These are phyloP conservation scores for Dicycla oo DNA, from an alignment of 2,888 invertebrate species.

Conservation along the genomic window DNA sequence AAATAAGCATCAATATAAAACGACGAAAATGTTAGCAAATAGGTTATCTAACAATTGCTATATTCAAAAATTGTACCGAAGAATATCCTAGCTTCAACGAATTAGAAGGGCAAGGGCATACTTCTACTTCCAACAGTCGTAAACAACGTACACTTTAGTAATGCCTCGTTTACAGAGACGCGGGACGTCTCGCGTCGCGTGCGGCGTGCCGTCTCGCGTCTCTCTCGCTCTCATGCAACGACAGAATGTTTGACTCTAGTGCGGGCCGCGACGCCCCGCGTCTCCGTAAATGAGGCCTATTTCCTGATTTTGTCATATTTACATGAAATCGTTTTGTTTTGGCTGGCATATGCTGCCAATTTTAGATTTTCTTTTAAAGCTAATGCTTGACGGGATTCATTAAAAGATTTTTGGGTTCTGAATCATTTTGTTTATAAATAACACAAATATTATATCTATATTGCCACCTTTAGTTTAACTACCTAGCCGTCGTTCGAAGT, in stretches of 20 bases:
- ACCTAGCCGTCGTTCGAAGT: not conserved
- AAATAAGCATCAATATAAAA: not conserved
- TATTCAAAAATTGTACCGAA: not conserved
- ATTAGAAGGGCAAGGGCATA: not conserved
- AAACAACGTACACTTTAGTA: not conserved
- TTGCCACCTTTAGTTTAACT: not conserved
- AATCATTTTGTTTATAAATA: constrained; percentile 12
- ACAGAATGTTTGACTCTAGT: no score
- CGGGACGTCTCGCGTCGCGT: no score
- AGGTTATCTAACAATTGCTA: not conserved
- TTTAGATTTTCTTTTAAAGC: not conserved
- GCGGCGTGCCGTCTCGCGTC: no score
- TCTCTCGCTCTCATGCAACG: no score
- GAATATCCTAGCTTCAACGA: not conserved
- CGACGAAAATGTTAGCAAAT: not conserved
- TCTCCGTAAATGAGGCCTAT: no score
- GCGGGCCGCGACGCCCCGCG: no score
- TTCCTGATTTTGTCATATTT: not conserved
- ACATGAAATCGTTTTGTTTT: not conserved
- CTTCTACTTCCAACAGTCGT: not conserved
- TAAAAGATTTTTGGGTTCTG: not conserved
- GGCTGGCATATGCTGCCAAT: not conserved
- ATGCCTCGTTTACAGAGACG: no score
- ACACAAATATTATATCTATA: not conserved
- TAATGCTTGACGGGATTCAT: not conserved